These are phyloP conservation scores for Eueides isabella DNA, from an alignment of 1,140 invertebrate species.

Conservation along the genomic window DNA sequence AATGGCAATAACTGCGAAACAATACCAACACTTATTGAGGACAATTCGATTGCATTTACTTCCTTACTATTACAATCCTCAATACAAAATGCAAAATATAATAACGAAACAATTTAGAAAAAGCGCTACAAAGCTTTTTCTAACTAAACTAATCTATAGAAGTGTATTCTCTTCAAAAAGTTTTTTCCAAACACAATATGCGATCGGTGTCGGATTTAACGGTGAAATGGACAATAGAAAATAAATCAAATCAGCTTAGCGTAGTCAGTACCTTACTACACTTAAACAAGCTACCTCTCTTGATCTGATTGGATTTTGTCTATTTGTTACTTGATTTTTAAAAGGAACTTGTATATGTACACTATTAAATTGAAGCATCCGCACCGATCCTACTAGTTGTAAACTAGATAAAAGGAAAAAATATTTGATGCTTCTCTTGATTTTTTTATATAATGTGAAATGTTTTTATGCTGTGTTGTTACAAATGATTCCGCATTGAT, in stretches of 20 bases:
- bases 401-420: neutral
- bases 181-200: neutral
- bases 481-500: no score
- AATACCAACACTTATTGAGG: constrained; percentile 67
- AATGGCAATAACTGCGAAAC: constrained; percentile 78
- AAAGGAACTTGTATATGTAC: constrained; percentile 18
- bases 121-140: neutral
- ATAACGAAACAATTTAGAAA: neutral
- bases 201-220: neutral
- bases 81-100: neutral
- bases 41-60: constrained; percentile 50
- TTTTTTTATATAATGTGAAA: neutral
- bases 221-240: neutral
- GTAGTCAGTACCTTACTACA: neutral
- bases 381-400: constrained; percentile 12
- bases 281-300: neutral
- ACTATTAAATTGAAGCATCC: constrained; percentile 28
- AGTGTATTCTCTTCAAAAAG: constrained; percentile 9
- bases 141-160: neutral
- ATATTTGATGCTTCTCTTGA: neutral
- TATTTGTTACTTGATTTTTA: constrained; percentile 10
- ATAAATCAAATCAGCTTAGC: neutral
- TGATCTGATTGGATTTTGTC: neutral
- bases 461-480: neutral
- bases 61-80: neutral